Evolutionary conservation across 1,140 invertebrate species (phyloP).

Genomic region (Nilaparvata lugens): DNA sequence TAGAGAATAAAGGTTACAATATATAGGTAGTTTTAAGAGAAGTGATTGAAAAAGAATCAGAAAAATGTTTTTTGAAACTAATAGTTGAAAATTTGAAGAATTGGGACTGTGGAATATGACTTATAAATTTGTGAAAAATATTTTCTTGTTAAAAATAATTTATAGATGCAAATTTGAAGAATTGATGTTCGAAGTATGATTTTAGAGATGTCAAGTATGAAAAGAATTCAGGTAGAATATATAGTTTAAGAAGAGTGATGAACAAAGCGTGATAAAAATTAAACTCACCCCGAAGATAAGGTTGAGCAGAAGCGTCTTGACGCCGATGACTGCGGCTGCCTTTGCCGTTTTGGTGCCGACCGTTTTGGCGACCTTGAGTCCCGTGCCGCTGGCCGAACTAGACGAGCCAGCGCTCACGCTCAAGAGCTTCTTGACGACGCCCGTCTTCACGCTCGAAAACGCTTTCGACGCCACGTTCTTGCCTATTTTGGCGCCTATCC

Average conservation of each 20-base stretch:
- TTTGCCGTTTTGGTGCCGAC: slow-evolving; percentile 19
- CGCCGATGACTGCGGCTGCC: slow-evolving; percentile 19
- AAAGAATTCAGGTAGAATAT: no score
- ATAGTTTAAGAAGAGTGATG: neutral
- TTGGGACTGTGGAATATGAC: no score
- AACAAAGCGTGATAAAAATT: neutral
- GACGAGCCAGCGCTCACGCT: neutral
- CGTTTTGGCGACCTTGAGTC: slow-evolving; percentile 13
- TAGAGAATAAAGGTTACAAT: no score
- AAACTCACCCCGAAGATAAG: slow-evolving; percentile 22
- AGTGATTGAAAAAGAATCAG: no score
- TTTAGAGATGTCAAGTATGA: no score
- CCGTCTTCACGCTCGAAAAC: neutral
- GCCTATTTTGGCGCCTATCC: neutral
- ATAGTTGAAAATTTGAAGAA: no score
- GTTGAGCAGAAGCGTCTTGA: slow-evolving; percentile 17
- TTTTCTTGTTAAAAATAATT: no score
- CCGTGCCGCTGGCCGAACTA: slow-evolving; percentile 8
- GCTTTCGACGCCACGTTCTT: slow-evolving; percentile 10
- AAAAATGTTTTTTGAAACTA: no score
- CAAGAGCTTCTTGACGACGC: neutral
- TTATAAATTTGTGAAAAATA: no score
- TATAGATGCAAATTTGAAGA: no score
- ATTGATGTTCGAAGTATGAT: no score
- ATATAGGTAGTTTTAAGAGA: no score